These are phyloP conservation scores for Tillus elongatus DNA, from an alignment of 2,888 invertebrate genomes.

Conservation along the genomic window DNA sequence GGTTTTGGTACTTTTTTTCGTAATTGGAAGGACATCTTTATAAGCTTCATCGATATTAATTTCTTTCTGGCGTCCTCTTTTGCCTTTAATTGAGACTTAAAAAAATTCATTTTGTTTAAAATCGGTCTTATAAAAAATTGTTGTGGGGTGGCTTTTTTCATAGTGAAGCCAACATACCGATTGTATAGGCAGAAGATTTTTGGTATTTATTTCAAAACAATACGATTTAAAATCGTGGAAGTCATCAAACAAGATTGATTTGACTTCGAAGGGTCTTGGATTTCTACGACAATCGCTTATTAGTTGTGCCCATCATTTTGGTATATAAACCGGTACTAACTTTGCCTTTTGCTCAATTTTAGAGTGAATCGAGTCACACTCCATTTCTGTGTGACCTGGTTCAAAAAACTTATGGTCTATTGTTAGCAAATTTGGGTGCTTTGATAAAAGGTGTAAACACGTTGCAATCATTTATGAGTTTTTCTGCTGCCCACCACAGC, in stretches of 20 bases:
- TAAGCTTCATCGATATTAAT: constrained; percentile 13
- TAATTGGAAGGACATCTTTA: constrained; percentile 17
- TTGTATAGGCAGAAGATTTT: too few species aligned
- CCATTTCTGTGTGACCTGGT: constrained; percentile 17
- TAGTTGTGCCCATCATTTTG: too few species aligned
- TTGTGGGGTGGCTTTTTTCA: constrained; percentile 14
- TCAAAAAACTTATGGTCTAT: constrained; percentile 16
- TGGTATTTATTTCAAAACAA: too few species aligned
- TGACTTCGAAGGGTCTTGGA: too few species aligned
- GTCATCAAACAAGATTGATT: too few species aligned
- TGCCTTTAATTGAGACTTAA: too few species aligned
- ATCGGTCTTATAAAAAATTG: constrained; percentile 18
- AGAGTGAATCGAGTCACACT: constrained; percentile 22
- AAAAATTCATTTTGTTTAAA: too few species aligned
- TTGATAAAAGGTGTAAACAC: constrained; percentile 13
- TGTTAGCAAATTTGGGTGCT: constrained; percentile 14
- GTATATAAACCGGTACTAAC: too few species aligned
- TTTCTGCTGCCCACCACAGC: constrained; percentile 18
- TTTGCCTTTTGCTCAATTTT: constrained; percentile 26
- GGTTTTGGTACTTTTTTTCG: constrained; percentile 13
- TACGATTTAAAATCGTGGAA: too few species aligned
- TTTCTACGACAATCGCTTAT: too few species aligned
- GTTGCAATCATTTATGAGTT: constrained; percentile 16
- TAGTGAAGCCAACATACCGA: too few species aligned
- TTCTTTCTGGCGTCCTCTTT: constrained; percentile 16